Conservation (phyloP, 2,113 vertebrate species). For the Ursus arctos region DNA sequence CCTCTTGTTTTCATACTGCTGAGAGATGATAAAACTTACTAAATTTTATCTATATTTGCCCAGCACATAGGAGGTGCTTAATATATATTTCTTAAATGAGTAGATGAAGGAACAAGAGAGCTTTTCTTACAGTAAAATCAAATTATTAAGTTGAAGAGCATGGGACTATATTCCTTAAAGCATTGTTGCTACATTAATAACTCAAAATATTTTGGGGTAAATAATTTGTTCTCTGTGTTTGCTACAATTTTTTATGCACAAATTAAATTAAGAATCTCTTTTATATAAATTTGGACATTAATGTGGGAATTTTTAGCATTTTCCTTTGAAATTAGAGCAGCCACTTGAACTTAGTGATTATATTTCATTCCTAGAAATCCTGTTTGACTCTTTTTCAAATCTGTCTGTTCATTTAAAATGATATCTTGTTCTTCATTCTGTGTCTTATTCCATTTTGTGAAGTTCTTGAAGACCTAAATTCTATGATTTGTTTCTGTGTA, state of each 20-base stretch:
- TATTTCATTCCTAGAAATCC: conserved; percentile 44
- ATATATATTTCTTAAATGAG: not conserved
- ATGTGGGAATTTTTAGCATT: not conserved
- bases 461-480: not conserved
- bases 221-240: not conserved
- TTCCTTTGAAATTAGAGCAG: not conserved
- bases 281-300: not conserved
- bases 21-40: not conserved
- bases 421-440: not conserved
- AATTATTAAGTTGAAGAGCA: not conserved
- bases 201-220: not conserved
- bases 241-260: not conserved
- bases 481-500: not conserved
- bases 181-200: not conserved
- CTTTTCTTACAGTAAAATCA: not conserved
- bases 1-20: not conserved
- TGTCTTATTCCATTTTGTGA: not conserved
- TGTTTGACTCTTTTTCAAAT: not conserved
- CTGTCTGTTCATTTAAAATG: not conserved
- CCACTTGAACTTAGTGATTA: not conserved
- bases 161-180: not conserved
- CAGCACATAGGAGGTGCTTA: not conserved
- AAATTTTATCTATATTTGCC: not conserved
- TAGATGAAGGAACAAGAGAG: not conserved
- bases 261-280: conserved; percentile 4